Conservation (phyloP, 1,140 invertebrate genomes). For the Caenorhabditis inopinata region DNA sequence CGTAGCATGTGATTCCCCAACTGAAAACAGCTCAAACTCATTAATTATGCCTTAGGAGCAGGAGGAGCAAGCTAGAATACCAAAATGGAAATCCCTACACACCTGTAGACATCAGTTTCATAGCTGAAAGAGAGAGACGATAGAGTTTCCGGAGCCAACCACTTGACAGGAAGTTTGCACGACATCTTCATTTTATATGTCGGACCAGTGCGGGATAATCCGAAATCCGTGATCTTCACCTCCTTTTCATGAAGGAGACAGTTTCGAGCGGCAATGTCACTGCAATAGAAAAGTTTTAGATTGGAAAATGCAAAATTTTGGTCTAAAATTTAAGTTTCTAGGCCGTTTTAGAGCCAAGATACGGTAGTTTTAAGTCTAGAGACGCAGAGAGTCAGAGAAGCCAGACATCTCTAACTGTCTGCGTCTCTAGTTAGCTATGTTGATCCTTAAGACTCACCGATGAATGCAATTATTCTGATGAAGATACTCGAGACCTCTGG, state of each 20-base stretch:
- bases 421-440: no score
- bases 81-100: background rate
- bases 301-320: no score
- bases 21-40: no score
- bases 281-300: background rate
- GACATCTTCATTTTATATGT: background rate
- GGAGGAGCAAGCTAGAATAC: background rate
- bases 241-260: conserved; percentile 30
- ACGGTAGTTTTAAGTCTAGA: no score
- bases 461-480: conserved; percentile 93
- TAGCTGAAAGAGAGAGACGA: background rate
- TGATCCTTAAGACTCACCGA: conserved; percentile 60
- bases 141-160: conserved; percentile 45
- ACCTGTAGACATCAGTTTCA: conserved; percentile 43
- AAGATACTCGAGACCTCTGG: conserved; percentile 84
- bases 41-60: background rate
- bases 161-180: conserved; percentile 39
- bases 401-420: no score
- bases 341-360: no score
- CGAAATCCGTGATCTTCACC: conserved; percentile 46
- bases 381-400: no score
- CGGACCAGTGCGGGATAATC: conserved; percentile 17
- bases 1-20: conserved; percentile 26
- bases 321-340: no score
- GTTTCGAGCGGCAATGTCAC: conserved; percentile 93